Evolutionary conservation across 2,888 invertebrate species (phyloP), one percentile per base, ranked within the genome.

Genomic region (Sericinus montela): DNA sequence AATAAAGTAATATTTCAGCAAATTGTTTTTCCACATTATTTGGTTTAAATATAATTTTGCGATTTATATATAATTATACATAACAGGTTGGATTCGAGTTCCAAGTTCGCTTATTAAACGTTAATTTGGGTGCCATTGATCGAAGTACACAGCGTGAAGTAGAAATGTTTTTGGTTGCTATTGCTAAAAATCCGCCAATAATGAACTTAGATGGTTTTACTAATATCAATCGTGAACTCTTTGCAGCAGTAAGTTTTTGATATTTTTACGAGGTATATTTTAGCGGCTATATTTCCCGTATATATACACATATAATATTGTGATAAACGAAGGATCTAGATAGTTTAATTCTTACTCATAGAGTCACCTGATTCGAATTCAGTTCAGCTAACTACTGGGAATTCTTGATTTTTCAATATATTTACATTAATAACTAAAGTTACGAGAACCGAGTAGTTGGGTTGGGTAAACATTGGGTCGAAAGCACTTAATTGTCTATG

Each of bases 201-300:
- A 94, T 94, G 94, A 94, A 94, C 74, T 79, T 94, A 47, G 93
- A 94, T 58, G 93, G 93, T 3, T 94, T 93, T 65, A 92, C 93
- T 1, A 92, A 93, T 62, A 92, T 94, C 52, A 93, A 94, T 65
- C 78, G 94, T 23, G 91, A 92, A 61, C 69, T 94, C 6, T 91
- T 94, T 57, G 90, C 93, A 34, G 91, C 93, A 60, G 93, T 93
- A 72, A 84, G 90, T 79, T 30, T 42, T 19, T 19, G 5, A 19
- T 19, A 19, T 19, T 19, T 19, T 19, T 19, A n/a, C n/a, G n/a
- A n/a, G n/a, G n/a, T n/a, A n/a, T n/a, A n/a, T n/a, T n/a, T n/a
- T n/a, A n/a, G n/a, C n/a, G n/a, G n/a, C n/a, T n/a, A 23, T 23
- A 23, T 23, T 23, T 6, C 23, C 6, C 23, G 3, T 23, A 23